Base-by-base conservation (phyloP, 2,797 vertebrate species). In the Eleutherodactylus coqui region DNA sequence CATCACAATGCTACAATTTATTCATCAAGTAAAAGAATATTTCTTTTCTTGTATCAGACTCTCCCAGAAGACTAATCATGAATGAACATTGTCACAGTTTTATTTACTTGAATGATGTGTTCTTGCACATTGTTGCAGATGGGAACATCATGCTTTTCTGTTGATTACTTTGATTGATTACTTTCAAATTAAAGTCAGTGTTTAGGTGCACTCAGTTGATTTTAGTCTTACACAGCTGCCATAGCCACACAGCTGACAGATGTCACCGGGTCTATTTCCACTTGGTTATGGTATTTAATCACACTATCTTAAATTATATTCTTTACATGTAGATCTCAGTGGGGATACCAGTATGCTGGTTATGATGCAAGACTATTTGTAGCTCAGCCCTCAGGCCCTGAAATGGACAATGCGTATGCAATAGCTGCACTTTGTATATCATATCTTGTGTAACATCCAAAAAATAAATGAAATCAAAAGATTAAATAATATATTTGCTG, bases 151-250 rank as follows among this genome's bases (percentile, higher is more conserved):
- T 73, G 69, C 76, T 84, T 84, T 87, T 82, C 67, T 49, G 76
- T 84, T 87, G 86, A 87, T 87, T 87, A 80, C 75, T 79, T 87
- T 87, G 86, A 87, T 87, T 87, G 86, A 87, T 87, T 87, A 87
- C 76, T 84, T 55, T 83, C 53, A 84, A 87, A 87, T 84, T 87
- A 79, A 87, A 87, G 82, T 84, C 82, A 32, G 86, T 87, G 86
- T 80, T 87, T 79, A 84, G 86, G 82, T 87, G 76, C 76, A 75
- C 83, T 84, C 55, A 64, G 62, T 87, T 87, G 76, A 76, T 87
- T 79, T 87, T 55, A 84, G 86, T 84, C 67, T 84, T 69, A 79
- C 55, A 87, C 82, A 87, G 67, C 82, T 87, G 86, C 45, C 82
- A 84, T 84, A 75, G 84, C 75, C 34, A 45, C 67, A 84, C 86